Conservation (phyloP, 1,140 invertebrate genomes). For the Pararge aegeria region DNA sequence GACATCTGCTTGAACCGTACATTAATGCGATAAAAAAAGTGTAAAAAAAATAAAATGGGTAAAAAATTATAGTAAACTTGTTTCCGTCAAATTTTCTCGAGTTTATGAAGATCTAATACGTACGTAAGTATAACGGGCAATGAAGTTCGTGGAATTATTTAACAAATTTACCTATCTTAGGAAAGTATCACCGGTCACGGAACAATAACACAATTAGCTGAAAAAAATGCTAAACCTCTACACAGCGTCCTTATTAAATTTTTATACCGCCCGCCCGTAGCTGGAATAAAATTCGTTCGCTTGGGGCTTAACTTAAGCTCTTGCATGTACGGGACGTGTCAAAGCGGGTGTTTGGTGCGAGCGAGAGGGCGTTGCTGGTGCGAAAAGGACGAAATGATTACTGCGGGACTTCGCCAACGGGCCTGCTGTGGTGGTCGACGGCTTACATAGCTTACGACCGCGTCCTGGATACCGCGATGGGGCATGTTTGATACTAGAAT, state of each 20-base stretch:
- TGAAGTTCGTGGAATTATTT: background rate
- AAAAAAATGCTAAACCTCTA: constrained; percentile 13
- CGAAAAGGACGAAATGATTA: constrained; percentile 22
- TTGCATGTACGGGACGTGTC: constrained; percentile 44
- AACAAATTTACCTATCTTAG: too few species aligned
- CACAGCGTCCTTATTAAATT: constrained; percentile 39
- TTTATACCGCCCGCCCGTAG: constrained; percentile 31
- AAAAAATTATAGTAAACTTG: too few species aligned
- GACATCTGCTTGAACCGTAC: too few species aligned
- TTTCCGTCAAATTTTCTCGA: too few species aligned
- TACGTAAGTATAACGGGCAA: too few species aligned
- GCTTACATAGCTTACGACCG: constrained; percentile 46
- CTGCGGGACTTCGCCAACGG: constrained; percentile 35
- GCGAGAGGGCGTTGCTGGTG: constrained; percentile 25
- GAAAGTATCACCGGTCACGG: too few species aligned
- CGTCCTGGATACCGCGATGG: constrained; percentile 36
- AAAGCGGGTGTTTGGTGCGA: constrained; percentile 31
- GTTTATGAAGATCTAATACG: too few species aligned
- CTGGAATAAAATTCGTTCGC: constrained; percentile 41
- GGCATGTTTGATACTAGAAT: constrained; percentile 42
- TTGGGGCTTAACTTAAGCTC: constrained; percentile 43
- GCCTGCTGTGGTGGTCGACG: constrained; percentile 43
- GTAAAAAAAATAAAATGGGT: too few species aligned
- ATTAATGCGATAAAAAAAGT: too few species aligned
- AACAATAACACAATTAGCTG: constrained; percentile 8